Base-by-base conservation (phyloP, 2,888 invertebrate species). In the Pammene fasciana region DNA sequence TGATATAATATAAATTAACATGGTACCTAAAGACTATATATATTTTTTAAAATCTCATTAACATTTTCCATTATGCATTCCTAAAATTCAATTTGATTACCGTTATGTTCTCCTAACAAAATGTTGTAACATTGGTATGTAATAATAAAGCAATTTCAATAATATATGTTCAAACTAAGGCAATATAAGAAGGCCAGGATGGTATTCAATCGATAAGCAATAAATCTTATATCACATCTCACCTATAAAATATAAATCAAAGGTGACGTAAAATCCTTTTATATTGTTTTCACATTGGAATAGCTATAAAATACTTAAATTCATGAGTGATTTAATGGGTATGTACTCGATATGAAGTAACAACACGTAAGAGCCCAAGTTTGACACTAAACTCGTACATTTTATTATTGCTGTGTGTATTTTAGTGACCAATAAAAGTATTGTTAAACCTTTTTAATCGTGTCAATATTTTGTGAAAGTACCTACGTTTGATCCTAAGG, bases 181-280 rank as follows among this genome's bases (percentile, higher is more conserved):
- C 26, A 38, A 46, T 74, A 68, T 72, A 57, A 73, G 75, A 71
- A 78, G 70, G 73, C 79, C 82, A 85, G 87, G 85, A 85, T 86
- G 87, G 86, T 90, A 86, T 87, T 86, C 86, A 87, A 86, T 85
- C 85, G 81, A 83, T 76, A 79, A 76, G 80, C 79, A 81, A 86
- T 92, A 92, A 90, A 92, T 92, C 90, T 90, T 87, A 87, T 81
- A 92, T 92, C 90, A 90, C 87, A 87, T 81, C 84, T 86, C 85
- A 85, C 90, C 88, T 88, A 89, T 89, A 90, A 91, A 90, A 84
- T 85, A 90, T 92, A 92, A 91, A 91, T 91, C 92, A 91, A 81
- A 73, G 74, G 81, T 82, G 87, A 86, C 90, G 87, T 87, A 90
- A 90, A 92, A 89, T 84, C 90, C 88, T 88, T 90, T 90, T 89